A percentile compares a stretch with the other conserved stretches of the same genome.
phyloP scores from a whole-genome alignment of 2,113 vertebrate genomes.

The Rhadina sibilatrix region DNA sequence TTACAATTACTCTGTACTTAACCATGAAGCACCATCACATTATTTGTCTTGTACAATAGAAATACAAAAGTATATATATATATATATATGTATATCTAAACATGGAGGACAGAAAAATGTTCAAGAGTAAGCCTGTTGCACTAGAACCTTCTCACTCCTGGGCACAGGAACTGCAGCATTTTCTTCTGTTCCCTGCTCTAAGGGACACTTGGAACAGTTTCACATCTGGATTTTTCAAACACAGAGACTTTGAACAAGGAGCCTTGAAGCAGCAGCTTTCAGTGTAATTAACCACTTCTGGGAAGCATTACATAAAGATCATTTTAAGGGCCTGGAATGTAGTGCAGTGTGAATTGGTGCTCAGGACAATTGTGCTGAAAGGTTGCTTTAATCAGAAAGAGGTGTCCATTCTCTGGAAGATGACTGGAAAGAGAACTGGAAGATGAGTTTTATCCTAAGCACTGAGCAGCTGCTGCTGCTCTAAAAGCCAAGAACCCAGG shows the following conservation, averaged over 20 bases:
- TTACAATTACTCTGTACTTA: not conserved
- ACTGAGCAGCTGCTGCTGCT: not conserved
- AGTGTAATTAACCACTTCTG: not conserved
- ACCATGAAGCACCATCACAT: not conserved
- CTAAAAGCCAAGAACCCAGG: not conserved
- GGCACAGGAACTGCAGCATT: not conserved
- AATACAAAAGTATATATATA: not conserved
- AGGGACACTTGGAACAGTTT: not conserved
- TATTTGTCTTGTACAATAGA: not conserved
- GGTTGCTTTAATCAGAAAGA: not conserved
- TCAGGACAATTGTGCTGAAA: not conserved
- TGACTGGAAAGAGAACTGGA: not conserved
- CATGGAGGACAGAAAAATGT: not conserved
- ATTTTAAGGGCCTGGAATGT: not conserved
- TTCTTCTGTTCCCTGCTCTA: not conserved
- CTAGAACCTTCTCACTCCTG: not conserved
- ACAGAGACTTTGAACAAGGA: not conserved
- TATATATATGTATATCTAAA: not conserved
- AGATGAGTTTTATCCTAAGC: not conserved
- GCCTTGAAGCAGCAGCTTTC: not conserved
- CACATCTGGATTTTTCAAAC: not conserved
- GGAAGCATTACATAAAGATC: not conserved
- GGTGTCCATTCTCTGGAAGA: not conserved
- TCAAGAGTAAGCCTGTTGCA: not conserved
- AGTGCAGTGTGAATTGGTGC: not conserved